These are phyloP conservation scores for Andricus grossulariae DNA, from an alignment of 1,140 invertebrate genomes.

Conservation along the genomic window DNA sequence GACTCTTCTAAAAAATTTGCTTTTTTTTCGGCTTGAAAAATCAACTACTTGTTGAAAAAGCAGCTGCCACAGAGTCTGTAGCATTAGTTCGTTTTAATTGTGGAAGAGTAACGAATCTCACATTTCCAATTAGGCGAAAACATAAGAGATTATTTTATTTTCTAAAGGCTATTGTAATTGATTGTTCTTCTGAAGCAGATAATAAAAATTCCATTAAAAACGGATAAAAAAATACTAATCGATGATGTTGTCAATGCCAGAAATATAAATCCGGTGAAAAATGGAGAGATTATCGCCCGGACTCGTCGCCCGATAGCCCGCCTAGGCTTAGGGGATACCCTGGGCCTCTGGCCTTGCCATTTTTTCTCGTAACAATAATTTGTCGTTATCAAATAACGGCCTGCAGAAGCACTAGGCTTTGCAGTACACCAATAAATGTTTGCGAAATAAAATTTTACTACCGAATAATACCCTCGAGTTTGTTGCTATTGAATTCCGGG, in stretches of 20 bases:
- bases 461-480: slow-evolving; percentile 73
- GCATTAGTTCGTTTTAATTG: too few species aligned
- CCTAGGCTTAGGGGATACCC: slow-evolving; percentile 45
- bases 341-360: slow-evolving; percentile 52
- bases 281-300: slow-evolving; percentile 73
- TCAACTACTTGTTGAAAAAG: too few species aligned
- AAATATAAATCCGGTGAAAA: slow-evolving; percentile 74
- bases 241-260: slow-evolving; percentile 51
- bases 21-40: too few species aligned
- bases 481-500: slow-evolving; percentile 74
- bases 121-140: too few species aligned
- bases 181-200: too few species aligned
- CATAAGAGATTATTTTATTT: too few species aligned
- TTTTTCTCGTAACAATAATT: slow-evolving; percentile 76
- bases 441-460: slow-evolving; percentile 75
- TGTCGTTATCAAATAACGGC: slow-evolving; percentile 75
- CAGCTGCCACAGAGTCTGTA: not conserved
- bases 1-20: too few species aligned
- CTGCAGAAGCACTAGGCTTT: slow-evolving; percentile 47
- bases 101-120: too few species aligned
- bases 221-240: not conserved
- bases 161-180: too few species aligned
- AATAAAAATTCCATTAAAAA: slow-evolving; percentile 58
- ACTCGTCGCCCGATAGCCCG: slow-evolving; percentile 62
- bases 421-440: slow-evolving; percentile 69